Evolutionary conservation across 1,140 invertebrate species (phyloP).

Genomic region (Drosophila mayri): DNA sequence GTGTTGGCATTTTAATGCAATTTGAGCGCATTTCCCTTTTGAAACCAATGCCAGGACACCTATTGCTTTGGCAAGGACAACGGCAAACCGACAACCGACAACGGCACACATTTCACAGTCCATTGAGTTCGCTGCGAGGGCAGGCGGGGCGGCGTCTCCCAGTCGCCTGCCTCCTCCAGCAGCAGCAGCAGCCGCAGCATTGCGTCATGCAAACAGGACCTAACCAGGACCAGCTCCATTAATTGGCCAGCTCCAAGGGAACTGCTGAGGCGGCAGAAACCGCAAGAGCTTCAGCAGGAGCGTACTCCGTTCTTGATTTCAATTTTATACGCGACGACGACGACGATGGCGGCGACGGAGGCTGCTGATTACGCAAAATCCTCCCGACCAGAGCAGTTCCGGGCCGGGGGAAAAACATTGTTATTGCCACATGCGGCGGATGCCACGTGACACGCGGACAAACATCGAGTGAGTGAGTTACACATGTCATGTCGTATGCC

Average conservation of each 20-base stretch:
- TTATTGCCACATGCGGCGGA: slow-evolving; percentile 73
- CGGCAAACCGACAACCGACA: slow-evolving; percentile 50
- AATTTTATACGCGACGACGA: slow-evolving; percentile 38
- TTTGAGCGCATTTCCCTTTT: slow-evolving; percentile 82
- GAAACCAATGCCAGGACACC: slow-evolving; percentile 83
- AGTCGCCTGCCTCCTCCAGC: slow-evolving; percentile 52
- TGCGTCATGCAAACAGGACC: slow-evolving; percentile 74
- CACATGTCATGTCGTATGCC: slow-evolving; percentile 43
- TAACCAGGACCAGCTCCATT: slow-evolving; percentile 49
- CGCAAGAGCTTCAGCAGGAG: slow-evolving; percentile 20
- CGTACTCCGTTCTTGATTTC: slow-evolving; percentile 48
- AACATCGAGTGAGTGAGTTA: slow-evolving; percentile 67
- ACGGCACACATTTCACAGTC: slow-evolving; percentile 80
- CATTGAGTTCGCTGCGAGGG: slow-evolving; percentile 57
- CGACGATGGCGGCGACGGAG: neutral
- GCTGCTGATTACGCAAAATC: slow-evolving; percentile 75
- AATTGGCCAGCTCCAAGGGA: slow-evolving; percentile 59
- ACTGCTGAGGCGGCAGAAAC: slow-evolving; percentile 63
- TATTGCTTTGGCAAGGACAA: slow-evolving; percentile 81
- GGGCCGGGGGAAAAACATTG: slow-evolving; percentile 25
- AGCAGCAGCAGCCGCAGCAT: slow-evolving; percentile 18
- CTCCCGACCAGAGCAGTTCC: slow-evolving; percentile 3
- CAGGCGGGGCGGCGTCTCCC: slow-evolving; percentile 49
- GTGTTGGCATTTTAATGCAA: slow-evolving; percentile 82
- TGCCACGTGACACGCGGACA: slow-evolving; percentile 76